These are phyloP conservation scores for Tauraco hartlaubi DNA, from an alignment of 2,797 vertebrate genomes.

Conservation along the genomic window DNA sequence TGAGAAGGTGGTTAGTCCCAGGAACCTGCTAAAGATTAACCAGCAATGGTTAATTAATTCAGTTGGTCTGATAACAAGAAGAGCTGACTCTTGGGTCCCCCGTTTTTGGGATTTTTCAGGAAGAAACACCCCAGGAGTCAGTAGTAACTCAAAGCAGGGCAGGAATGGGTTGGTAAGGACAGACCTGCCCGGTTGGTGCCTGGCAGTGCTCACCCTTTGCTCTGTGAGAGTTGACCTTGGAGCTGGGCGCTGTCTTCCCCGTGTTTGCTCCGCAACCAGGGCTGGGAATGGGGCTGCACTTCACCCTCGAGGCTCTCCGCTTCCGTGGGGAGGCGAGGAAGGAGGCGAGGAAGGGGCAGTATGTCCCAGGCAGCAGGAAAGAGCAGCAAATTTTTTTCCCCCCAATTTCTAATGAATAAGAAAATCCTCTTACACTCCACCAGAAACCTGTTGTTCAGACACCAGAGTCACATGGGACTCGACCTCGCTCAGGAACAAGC, in stretches of 20 bases:
- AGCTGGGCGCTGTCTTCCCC: neutral
- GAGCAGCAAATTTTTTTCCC: rapidly evolving
- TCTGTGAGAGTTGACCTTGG: neutral
- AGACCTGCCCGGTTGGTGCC: neutral
- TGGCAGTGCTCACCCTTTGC: neutral
- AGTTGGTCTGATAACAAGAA: neutral
- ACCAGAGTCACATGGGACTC: neutral
- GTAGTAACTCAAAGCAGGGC: neutral
- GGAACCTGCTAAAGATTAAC: neutral
- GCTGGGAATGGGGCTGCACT: neutral
- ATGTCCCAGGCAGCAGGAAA: neutral
- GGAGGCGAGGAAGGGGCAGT: too few relatives aligned
- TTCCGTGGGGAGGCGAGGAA: neutral
- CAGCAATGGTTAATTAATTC: rapidly evolving
- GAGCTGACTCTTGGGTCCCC: neutral
- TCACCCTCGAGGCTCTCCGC: neutral
- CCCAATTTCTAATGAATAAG: neutral
- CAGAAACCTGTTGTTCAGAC: too few relatives aligned
- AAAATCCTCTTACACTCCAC: neutral
- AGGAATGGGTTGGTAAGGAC: neutral
- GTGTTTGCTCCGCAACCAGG: neutral
- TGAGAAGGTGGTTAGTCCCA: neutral
- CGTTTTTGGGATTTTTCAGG: rapidly evolving
- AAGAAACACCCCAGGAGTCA: neutral
- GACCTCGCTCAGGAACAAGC: neutral